A percentile compares a stretch with the other conserved stretches of the same genome.
phyloP scores from a whole-genome alignment of 1,140 invertebrate genomes.

The Tribolium madens region DNA sequence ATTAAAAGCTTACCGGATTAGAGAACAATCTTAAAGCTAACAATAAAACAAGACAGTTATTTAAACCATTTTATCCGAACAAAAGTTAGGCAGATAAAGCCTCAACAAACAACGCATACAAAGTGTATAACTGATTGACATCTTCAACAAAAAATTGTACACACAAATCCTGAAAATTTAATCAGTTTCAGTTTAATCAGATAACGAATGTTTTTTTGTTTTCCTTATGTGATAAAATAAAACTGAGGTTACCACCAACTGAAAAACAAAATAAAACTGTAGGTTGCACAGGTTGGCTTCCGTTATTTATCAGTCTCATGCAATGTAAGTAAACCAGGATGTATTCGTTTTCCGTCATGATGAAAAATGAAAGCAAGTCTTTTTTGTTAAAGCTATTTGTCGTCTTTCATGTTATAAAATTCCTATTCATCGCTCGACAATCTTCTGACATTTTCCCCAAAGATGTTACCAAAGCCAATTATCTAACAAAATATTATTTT shows the following conservation, averaged over 20 bases:
- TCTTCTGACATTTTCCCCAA: not conserved
- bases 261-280: slow-evolving; percentile 1
- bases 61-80: slow-evolving; percentile 13
- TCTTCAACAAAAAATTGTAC: no score
- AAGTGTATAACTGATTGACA: no score
- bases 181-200: no score
- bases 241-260: not conserved
- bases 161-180: no score
- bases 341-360: slow-evolving; percentile 25
- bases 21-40: slow-evolving; percentile 27
- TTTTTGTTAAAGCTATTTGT: slow-evolving; percentile 10
- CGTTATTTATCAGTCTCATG: slow-evolving; percentile 11
- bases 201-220: not conserved
- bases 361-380: slow-evolving; percentile 19
- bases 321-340: slow-evolving; percentile 5
- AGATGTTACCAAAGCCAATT: slow-evolving; percentile 12
- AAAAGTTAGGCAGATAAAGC: slow-evolving; percentile 3
- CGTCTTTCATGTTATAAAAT: slow-evolving; percentile 22
- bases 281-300: slow-evolving; percentile 17
- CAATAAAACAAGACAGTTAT: slow-evolving; percentile 33
- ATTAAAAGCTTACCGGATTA: slow-evolving; percentile 6
- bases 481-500: not conserved
- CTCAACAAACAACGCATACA: slow-evolving; percentile 2
- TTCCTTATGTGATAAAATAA: not conserved
- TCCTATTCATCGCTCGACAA: slow-evolving; percentile 14